Conservation (phyloP, 2,888 invertebrate species). For the Conistra vaccinii region DNA sequence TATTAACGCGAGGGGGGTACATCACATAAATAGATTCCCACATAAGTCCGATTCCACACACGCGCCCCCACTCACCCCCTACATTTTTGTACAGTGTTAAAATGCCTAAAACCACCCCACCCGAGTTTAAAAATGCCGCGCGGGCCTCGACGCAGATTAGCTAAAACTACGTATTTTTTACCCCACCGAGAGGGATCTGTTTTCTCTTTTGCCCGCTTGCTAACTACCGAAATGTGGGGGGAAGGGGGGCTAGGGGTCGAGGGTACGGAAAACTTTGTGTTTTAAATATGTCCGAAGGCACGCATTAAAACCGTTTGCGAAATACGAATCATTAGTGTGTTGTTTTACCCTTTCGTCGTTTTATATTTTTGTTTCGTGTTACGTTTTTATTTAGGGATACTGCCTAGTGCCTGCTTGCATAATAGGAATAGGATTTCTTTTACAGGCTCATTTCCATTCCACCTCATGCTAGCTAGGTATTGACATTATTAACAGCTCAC, state of each 20-base stretch:
- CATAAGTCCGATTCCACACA: slow-evolving; percentile 89
- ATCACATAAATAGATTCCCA: slow-evolving; percentile 90
- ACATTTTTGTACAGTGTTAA: slow-evolving; percentile 90
- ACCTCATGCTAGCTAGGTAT: too few relatives aligned
- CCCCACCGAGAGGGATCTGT: slow-evolving; percentile 77
- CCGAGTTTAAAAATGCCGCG: slow-evolving; percentile 82
- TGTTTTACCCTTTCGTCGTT: slow-evolving; percentile 69
- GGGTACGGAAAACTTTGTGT: slow-evolving; percentile 87
- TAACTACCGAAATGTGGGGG: slow-evolving; percentile 89
- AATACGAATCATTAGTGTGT: slow-evolving; percentile 86
- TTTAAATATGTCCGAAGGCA: slow-evolving; percentile 90
- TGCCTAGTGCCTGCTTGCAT: slow-evolving; percentile 11
- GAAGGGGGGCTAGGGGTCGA: slow-evolving; percentile 71
- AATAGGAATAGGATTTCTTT: slow-evolving; percentile 30
- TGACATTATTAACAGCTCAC: too few relatives aligned
- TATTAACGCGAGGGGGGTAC: slow-evolving; percentile 86
- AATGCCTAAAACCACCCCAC: slow-evolving; percentile 88
- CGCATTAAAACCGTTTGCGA: slow-evolving; percentile 87
- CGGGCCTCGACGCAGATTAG: slow-evolving; percentile 90
- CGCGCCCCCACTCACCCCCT: slow-evolving; percentile 78
- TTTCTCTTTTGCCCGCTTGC: slow-evolving; percentile 75
- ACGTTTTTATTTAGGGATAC: slow-evolving; percentile 42
- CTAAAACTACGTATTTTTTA: slow-evolving; percentile 93
- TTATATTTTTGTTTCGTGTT: slow-evolving; percentile 62
- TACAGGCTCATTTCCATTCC: background rate